Conservation (phyloP, 2,113 vertebrate species). For the Acrocephalus kingi region DNA sequence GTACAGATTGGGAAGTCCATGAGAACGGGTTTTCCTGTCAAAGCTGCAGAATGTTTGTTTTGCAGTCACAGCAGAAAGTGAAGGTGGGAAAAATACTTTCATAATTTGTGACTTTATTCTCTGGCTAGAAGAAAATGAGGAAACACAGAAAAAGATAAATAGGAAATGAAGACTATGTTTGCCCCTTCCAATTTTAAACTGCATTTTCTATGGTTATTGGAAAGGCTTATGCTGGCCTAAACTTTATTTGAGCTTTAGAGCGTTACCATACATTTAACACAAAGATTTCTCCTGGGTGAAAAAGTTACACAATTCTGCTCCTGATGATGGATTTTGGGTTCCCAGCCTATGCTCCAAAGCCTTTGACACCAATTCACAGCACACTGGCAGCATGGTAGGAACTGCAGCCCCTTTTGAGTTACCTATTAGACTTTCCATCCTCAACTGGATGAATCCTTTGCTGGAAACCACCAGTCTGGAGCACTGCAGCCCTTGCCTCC, state of each 20-base stretch:
- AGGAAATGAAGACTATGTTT: not conserved
- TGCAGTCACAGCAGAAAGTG: not conserved
- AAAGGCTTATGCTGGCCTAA: not conserved
- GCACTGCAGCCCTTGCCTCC: not conserved
- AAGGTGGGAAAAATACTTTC: not conserved
- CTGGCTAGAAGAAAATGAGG: not conserved
- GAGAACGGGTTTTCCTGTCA: not conserved
- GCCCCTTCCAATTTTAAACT: not conserved
- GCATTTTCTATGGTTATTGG: not conserved
- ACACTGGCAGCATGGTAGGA: accelerated
- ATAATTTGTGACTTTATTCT: not conserved
- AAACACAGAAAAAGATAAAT: not conserved
- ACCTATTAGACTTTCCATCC: not conserved
- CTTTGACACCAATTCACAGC: accelerated
- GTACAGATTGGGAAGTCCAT: not conserved
- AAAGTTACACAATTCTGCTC: not conserved
- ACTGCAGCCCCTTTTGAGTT: not conserved
- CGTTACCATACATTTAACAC: not conserved
- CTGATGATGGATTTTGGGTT: not conserved
- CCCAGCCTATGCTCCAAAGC: not conserved
- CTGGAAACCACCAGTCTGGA: not conserved
- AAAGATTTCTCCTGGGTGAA: not conserved
- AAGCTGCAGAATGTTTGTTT: not conserved
- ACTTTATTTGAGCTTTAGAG: not conserved
- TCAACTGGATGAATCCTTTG: not conserved